Conservation (phyloP, 2,888 invertebrate genomes). For the Ophonus ardosiacus region DNA sequence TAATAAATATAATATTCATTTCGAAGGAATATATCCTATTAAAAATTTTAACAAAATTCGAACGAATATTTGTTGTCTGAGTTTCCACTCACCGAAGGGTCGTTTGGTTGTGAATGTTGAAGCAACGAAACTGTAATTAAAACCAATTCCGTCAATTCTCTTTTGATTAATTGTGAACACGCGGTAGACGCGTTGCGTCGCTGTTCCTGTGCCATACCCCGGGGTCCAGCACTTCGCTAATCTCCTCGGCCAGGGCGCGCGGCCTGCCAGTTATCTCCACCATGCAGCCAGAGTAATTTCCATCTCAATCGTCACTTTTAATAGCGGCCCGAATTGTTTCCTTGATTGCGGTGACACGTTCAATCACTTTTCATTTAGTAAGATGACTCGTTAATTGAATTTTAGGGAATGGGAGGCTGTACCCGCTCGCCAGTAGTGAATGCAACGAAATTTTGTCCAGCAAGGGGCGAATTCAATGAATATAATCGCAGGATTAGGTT, state of each 20-base stretch:
- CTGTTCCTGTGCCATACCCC: background rate
- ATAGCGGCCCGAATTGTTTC: slow-evolving; percentile 75
- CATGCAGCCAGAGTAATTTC: slow-evolving; percentile 75
- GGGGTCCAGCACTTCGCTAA: slow-evolving; percentile 53
- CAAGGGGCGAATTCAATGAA: slow-evolving; percentile 35
- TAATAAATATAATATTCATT: too few relatives aligned
- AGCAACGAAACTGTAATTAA: slow-evolving; percentile 72
- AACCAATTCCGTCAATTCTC: slow-evolving; percentile 75
- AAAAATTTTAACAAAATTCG: slow-evolving; percentile 3
- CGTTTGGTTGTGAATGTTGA: background rate
- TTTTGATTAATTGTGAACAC: slow-evolving; percentile 76
- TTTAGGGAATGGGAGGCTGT: slow-evolving; percentile 72
- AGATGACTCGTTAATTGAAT: slow-evolving; percentile 76
- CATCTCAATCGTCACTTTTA: slow-evolving; percentile 77
- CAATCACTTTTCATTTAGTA: slow-evolving; percentile 76
- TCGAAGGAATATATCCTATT: too few relatives aligned
- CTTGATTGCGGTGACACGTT: slow-evolving; percentile 76
- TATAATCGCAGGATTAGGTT: slow-evolving; percentile 26
- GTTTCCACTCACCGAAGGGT: slow-evolving; percentile 8
- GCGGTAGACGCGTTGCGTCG: slow-evolving; percentile 64
- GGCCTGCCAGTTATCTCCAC: slow-evolving; percentile 73
- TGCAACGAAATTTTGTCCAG: slow-evolving; percentile 22
- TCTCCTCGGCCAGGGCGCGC: slow-evolving; percentile 68
- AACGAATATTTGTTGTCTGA: background rate
- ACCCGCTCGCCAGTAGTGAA: background rate